A percentile compares a stretch with the other conserved stretches of the same genome.
These are phyloP conservation scores for Atethmia centrago DNA, from an alignment of 2,888 invertebrate species.

Conservation along the genomic window DNA sequence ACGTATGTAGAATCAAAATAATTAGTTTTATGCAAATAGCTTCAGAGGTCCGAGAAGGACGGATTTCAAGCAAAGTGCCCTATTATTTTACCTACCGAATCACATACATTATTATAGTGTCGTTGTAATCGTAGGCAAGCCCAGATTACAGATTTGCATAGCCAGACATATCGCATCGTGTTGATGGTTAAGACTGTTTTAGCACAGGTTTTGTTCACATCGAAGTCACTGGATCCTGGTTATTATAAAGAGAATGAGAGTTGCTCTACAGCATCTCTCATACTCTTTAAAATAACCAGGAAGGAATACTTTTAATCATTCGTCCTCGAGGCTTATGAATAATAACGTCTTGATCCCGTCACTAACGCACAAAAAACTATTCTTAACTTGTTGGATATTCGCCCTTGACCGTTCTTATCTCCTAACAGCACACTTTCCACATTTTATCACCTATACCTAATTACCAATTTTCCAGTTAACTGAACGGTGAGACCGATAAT, in stretches of 20 bases:
- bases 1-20: constrained; percentile 68
- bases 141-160: neutral
- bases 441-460: constrained; percentile 86
- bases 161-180: neutral
- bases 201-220: neutral
- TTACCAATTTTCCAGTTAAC: constrained; percentile 89
- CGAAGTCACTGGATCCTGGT: too few species aligned
- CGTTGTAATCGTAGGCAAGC: neutral
- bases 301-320: neutral
- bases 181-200: neutral
- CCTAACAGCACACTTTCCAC: constrained; percentile 68
- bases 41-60: constrained; percentile 33
- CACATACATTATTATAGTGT: neutral
- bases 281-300: neutral
- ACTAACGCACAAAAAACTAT: constrained; percentile 3
- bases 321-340: neutral
- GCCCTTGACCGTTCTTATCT: constrained; percentile 64
- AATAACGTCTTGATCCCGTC: neutral
- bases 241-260: too few species aligned
- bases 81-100: neutral
- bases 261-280: neutral
- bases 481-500: constrained; percentile 88
- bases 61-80: constrained; percentile 28
- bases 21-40: constrained; percentile 79
- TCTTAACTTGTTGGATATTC: constrained; percentile 6